phyloP scores from a whole-genome alignment of 2,797 vertebrate species.

The Allobates femoralis region DNA sequence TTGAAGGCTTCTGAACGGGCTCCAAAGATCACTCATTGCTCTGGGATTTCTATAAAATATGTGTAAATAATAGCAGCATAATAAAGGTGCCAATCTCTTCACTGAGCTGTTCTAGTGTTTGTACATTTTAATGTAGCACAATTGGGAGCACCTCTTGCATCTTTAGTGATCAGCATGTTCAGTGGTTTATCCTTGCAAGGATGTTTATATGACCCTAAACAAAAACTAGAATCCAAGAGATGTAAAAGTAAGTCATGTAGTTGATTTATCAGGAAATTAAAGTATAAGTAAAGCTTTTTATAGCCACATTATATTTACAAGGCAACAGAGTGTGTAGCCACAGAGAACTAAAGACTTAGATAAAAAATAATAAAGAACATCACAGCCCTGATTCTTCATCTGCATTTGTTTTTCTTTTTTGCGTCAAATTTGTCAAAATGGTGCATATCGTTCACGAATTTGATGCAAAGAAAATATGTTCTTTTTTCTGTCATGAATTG shows the following conservation, averaged over 20 bases:
- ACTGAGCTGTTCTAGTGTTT: background rate
- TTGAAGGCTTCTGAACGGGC: background rate
- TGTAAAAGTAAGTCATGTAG: background rate
- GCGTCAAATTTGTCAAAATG: too few species aligned
- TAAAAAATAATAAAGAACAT: background rate
- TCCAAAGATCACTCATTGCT: background rate
- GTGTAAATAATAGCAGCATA: background rate
- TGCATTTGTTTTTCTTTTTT: too few species aligned
- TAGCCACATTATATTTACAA: background rate
- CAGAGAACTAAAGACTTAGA: background rate
- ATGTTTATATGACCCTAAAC: background rate
- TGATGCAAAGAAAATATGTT: too few species aligned
- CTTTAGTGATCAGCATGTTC: background rate
- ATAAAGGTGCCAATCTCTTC: background rate
- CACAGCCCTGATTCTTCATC: too few species aligned
- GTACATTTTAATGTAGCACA: background rate
- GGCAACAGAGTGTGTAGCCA: background rate
- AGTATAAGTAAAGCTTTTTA: background rate
- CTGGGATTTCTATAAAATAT: background rate
- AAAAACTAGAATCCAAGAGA: background rate
- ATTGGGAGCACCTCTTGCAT: background rate
- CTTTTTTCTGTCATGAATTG: too few species aligned
- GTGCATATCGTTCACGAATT: too few species aligned
- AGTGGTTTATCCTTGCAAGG: background rate
- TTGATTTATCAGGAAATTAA: background rate